Evolutionary conservation across 64 coral and sea anemone genomes (phyloP).

Genomic region (Acropora yongei): DNA sequence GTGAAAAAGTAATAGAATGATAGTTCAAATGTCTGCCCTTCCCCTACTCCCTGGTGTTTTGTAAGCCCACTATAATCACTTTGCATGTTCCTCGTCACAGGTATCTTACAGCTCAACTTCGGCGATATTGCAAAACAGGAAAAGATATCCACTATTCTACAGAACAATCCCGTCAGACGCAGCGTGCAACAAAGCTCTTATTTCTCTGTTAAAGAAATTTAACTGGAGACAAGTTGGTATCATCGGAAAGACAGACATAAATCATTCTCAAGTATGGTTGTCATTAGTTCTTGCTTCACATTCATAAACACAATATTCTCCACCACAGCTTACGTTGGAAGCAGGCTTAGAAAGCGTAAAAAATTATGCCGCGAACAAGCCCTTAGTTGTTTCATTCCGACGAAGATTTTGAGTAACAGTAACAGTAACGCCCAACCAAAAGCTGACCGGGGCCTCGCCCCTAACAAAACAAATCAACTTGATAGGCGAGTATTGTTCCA

Average conservation of each 20-base stretch:
- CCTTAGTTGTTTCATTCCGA: too few species aligned
- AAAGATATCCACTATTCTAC: conserved; percentile 72
- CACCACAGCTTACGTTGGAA: neutral
- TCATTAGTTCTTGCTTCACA: neutral
- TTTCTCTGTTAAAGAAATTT: conserved; percentile 67
- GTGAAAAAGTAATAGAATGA: too few species aligned
- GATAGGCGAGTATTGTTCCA: too few species aligned
- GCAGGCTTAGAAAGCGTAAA: too few species aligned
- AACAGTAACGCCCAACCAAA: too few species aligned
- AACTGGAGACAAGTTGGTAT: conserved; percentile 78
- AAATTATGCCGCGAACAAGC: too few species aligned
- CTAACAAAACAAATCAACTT: too few species aligned
- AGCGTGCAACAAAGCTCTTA: conserved; percentile 52
- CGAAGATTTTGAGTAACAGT: too few species aligned
- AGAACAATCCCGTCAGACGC: conserved; percentile 71
- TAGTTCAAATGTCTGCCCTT: too few species aligned
- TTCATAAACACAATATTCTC: neutral
- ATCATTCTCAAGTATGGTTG: conserved; percentile 56
- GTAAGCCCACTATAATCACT: neutral
- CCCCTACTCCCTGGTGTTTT: too few species aligned
- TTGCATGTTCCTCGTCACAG: conserved; percentile 14
- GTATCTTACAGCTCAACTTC: conserved; percentile 69
- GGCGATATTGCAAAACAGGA: conserved; percentile 51
- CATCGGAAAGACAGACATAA: conserved; percentile 64
- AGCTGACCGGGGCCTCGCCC: too few species aligned